Conservation (phyloP, 2,888 invertebrate genomes). For the Melanostoma scalare region DNA sequence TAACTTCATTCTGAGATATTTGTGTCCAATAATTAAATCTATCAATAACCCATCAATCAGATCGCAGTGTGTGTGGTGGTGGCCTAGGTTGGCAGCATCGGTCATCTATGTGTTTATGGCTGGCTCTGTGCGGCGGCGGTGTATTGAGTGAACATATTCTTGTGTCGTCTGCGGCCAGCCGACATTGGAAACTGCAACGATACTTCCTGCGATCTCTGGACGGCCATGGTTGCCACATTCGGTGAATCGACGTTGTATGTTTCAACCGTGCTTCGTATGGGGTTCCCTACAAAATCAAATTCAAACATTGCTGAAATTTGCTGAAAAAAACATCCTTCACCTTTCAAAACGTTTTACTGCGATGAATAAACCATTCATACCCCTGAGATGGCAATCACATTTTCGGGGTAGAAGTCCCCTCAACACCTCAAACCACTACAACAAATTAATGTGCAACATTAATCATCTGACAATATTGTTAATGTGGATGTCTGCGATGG, state of each 20-base stretch:
- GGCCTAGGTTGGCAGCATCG: constrained; percentile 1
- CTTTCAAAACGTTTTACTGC: neutral
- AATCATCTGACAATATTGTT: constrained; percentile 71
- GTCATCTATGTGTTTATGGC: constrained; percentile 16
- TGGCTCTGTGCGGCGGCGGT: constrained; percentile 39
- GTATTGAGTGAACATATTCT: constrained; percentile 65
- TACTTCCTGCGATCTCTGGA: constrained; percentile 58
- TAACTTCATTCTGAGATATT: constrained; percentile 70
- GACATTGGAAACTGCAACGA: constrained; percentile 50
- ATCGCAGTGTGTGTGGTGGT: constrained; percentile 54
- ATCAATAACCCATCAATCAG: constrained; percentile 73
- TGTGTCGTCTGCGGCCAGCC: constrained; percentile 72
- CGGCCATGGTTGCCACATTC: constrained; percentile 6
- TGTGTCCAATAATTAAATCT: constrained; percentile 73
- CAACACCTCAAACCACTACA: constrained; percentile 30
- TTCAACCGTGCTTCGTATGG: no score
- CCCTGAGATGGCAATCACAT: constrained; percentile 16
- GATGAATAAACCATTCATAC: neutral
- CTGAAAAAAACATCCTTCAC: neutral
- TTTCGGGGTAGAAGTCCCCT: neutral
- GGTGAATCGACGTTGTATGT: neutral
- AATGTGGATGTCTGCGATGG: constrained; percentile 57
- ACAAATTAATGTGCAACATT: constrained; percentile 72
- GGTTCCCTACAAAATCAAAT: no score
- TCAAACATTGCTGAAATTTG: neutral